These are phyloP conservation scores for Temnothorax nylanderi DNA, from an alignment of 1,140 invertebrate genomes.

Conservation along the genomic window DNA sequence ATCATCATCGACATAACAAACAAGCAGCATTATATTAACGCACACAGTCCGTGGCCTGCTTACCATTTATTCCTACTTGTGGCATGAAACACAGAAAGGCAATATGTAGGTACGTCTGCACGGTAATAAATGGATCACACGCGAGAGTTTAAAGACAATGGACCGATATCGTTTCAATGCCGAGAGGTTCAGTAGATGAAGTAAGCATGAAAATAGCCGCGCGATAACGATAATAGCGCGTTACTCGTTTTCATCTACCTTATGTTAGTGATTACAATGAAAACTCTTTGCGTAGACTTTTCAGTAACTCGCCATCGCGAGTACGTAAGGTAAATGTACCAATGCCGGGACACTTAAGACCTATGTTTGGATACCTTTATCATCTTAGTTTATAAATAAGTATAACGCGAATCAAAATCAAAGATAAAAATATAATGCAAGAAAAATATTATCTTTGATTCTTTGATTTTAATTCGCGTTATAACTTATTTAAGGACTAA, in stretches of 20 bases:
- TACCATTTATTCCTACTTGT: slow-evolving; percentile 84
- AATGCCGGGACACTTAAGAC: too few species aligned
- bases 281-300: not conserved
- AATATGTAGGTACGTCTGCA: slow-evolving; percentile 60
- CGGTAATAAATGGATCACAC: slow-evolving; percentile 68
- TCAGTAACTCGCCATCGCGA: not conserved
- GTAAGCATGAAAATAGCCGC: slow-evolving; percentile 37
- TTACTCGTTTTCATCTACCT: slow-evolving; percentile 27
- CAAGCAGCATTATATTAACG: slow-evolving; percentile 45
- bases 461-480: too few species aligned
- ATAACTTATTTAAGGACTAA: too few species aligned
- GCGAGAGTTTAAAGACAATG: slow-evolving; percentile 70
- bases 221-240: slow-evolving; percentile 53
- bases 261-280: slow-evolving; percentile 22
- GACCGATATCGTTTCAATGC: slow-evolving; percentile 67
- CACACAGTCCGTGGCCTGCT: slow-evolving; percentile 72
- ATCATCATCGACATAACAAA: slow-evolving; percentile 42
- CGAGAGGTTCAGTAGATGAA: slow-evolving; percentile 49
- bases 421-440: too few species aligned
- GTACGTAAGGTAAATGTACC: too few species aligned
- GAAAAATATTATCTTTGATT: too few species aligned
- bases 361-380: too few species aligned
- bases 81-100: slow-evolving; percentile 82
- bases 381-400: too few species aligned
- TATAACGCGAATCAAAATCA: too few species aligned